A percentile compares a stretch with the other conserved stretches of the same genome.
phyloP scores from a whole-genome alignment of 2,113 vertebrate species.

The Amblyornis subalaris region DNA sequence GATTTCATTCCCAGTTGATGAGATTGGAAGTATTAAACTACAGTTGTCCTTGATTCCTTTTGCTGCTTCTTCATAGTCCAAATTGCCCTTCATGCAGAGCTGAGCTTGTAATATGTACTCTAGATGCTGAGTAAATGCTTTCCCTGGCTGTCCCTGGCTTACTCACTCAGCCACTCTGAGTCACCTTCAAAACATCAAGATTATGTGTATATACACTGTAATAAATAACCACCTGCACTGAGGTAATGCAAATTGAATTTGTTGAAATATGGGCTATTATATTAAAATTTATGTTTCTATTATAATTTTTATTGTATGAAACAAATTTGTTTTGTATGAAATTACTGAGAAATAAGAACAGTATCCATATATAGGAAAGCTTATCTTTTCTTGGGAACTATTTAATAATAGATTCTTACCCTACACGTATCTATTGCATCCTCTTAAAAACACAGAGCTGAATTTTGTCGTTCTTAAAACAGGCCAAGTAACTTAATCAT shows the following conservation, averaged over 20 bases:
- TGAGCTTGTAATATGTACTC: slow-evolving; percentile 81
- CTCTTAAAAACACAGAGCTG: slow-evolving; percentile 14
- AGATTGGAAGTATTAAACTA: slow-evolving; percentile 38
- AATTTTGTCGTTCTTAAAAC: neutral
- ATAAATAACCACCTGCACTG: slow-evolving; percentile 84
- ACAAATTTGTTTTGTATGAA: slow-evolving; percentile 48
- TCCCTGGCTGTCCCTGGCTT: slow-evolving; percentile 61
- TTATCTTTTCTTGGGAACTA: slow-evolving; percentile 26
- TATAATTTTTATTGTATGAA: slow-evolving; percentile 67
- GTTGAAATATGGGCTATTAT: slow-evolving; percentile 83
- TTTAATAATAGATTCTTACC: slow-evolving; percentile 24
- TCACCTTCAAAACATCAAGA: slow-evolving; percentile 80
- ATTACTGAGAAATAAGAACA: slow-evolving; percentile 49
- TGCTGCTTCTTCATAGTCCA: slow-evolving; percentile 75
- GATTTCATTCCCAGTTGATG: slow-evolving; percentile 10
- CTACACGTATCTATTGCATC: neutral
- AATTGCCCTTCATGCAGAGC: slow-evolving; percentile 88
- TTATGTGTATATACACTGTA: slow-evolving; percentile 74
- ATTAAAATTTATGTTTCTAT: slow-evolving; percentile 83
- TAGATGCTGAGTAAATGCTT: slow-evolving; percentile 84
- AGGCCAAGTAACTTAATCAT: neutral
- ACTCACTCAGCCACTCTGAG: slow-evolving; percentile 57
- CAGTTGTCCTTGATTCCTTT: slow-evolving; percentile 75
- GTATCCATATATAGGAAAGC: neutral
- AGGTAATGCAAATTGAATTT: slow-evolving; percentile 78